Percentiles rank a stretch among this genome's conserved stretches.
These are phyloP conservation scores for Umimayanthus kanabou DNA, from an alignment of 92 coral and sea anemone species.

Conservation along the genomic window DNA sequence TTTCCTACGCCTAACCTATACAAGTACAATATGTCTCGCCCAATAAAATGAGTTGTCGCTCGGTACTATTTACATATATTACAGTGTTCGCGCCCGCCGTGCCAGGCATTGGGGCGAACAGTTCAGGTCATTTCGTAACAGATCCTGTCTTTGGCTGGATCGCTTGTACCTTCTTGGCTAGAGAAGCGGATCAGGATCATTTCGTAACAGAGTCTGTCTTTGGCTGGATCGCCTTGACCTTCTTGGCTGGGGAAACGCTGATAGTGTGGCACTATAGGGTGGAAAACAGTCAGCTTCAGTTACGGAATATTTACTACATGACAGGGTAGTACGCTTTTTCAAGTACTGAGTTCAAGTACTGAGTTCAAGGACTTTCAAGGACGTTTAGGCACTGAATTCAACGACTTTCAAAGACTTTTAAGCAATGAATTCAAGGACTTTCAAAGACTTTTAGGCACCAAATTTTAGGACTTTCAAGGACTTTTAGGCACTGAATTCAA, in stretches of 20 bases:
- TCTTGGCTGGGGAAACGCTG: slow-evolving; percentile 27
- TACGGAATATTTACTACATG: no score
- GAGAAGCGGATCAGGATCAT: background rate
- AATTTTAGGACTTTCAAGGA: no score
- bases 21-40: background rate
- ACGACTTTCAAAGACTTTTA: no score
- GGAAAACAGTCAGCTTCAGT: background rate
- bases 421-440: no score
- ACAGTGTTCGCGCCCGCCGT: background rate
- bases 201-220: background rate
- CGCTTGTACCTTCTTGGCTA: background rate
- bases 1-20: no score
- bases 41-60: background rate
- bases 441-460: no score
- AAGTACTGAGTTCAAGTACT: no score
- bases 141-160: slow-evolving; percentile 3
- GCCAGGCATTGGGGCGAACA: background rate
- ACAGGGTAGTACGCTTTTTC: no score
- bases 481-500: no score
- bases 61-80: background rate
- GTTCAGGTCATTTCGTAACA: background rate
- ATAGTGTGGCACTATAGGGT: slow-evolving; percentile 20
- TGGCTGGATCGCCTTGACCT: slow-evolving; percentile 3
- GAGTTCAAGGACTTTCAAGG: no score
- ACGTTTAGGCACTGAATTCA: no score